Percentiles rank a stretch among this genome's conserved stretches.
phyloP scores from a whole-genome alignment of 1,140 invertebrate genomes.

The Amyelois transitella region DNA sequence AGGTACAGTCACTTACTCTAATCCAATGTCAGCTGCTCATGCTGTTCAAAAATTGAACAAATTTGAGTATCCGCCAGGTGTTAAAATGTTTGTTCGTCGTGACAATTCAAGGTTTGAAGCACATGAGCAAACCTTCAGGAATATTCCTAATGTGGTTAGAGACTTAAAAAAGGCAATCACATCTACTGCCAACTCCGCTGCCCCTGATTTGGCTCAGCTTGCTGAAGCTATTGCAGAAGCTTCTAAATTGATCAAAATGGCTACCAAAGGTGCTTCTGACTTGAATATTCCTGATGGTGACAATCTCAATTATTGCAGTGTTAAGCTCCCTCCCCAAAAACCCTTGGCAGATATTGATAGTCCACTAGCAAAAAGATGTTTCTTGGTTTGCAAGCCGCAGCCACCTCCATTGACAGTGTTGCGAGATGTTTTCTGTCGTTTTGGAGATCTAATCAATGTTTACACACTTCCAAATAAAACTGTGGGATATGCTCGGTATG shows the following conservation, averaged over 20 bases:
- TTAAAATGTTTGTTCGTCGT: constrained; percentile 43
- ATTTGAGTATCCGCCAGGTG: constrained; percentile 55
- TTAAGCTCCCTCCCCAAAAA: constrained; percentile 81
- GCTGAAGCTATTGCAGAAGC: constrained; percentile 53
- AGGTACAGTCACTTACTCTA: constrained; percentile 43
- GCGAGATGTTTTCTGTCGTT: constrained; percentile 92
- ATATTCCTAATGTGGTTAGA: constrained; percentile 30
- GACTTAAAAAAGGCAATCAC: constrained; percentile 43
- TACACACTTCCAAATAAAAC: constrained; percentile 91
- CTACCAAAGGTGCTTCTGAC: constrained; percentile 33
- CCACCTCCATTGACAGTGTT: constrained; percentile 87
- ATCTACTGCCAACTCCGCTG: constrained; percentile 22
- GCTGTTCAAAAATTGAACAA: constrained; percentile 49
- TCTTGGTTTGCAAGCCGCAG: constrained; percentile 85
- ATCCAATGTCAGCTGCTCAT: constrained; percentile 49
- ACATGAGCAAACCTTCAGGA: constrained; percentile 29
- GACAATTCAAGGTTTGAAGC: constrained; percentile 26
- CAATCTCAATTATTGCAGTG: constrained; percentile 70
- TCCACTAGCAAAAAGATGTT: constrained; percentile 59
- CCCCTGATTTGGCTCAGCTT: constrained; percentile 48
- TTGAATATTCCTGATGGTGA: constrained; percentile 30
- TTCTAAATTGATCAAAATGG: constrained; percentile 53
- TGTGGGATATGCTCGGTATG: constrained; percentile 94
- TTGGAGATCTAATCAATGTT: constrained; percentile 93
- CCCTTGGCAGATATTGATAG: constrained; percentile 79